Conservation (phyloP, 2,888 invertebrate species). For the Salticus scenicus region DNA sequence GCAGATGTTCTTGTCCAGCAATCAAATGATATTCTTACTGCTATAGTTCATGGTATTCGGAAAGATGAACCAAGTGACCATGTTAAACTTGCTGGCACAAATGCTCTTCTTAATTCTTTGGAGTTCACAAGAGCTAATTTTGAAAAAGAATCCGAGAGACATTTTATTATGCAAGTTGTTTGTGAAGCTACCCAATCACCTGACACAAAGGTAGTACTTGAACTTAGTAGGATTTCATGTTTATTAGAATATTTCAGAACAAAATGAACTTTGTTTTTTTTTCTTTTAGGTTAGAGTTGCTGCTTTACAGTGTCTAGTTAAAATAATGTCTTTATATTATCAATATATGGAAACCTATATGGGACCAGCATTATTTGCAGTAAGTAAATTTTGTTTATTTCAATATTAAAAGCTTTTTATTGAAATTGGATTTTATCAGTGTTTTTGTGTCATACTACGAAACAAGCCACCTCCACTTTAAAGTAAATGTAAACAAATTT, state of each 20-base stretch:
- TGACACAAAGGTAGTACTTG: slow-evolving; percentile 74
- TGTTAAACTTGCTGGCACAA: slow-evolving; percentile 96
- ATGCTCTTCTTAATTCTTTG: slow-evolving; percentile 95
- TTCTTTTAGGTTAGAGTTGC: slow-evolving; percentile 89
- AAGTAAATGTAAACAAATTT: too few species aligned
- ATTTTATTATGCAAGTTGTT: slow-evolving; percentile 99
- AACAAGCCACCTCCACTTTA: too few species aligned
- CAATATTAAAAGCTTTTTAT: too few species aligned
- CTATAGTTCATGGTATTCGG: slow-evolving; percentile 99
- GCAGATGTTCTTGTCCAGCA: slow-evolving; percentile 93
- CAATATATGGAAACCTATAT: slow-evolving; percentile 99
- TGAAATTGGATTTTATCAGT: too few species aligned
- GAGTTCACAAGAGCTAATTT: slow-evolving; percentile 99
- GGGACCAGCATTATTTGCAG: slow-evolving; percentile 96
- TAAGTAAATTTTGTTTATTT: slow-evolving; percentile 76
- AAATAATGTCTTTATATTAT: slow-evolving; percentile 98
- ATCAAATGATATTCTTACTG: slow-evolving; percentile 97
- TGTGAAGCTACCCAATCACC: slow-evolving; percentile 93
- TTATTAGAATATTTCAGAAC: too few species aligned
- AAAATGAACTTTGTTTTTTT: not conserved
- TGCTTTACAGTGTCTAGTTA: slow-evolving; percentile 97
- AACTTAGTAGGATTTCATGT: too few species aligned
- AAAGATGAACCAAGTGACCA: slow-evolving; percentile 92
- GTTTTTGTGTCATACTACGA: too few species aligned
- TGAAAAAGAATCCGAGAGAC: slow-evolving; percentile 96